phyloP scores from a whole-genome alignment of 2,888 invertebrate genomes.

The Antheraea assamensis region DNA sequence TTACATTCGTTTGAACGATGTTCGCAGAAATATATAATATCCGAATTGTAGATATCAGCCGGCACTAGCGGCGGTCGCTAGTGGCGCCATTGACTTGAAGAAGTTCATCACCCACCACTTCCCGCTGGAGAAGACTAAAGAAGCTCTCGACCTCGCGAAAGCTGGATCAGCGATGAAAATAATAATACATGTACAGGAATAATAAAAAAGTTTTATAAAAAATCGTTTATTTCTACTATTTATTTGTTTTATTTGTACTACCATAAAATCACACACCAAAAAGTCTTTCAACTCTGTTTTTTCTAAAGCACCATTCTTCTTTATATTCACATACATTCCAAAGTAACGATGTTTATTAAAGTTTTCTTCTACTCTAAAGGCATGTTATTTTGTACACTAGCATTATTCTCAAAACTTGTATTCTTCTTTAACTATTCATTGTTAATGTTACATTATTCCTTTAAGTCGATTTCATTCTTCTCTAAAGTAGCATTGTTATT shows the following conservation, averaged over 20 bases:
- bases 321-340: no score
- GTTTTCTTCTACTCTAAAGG: no score
- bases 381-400: not conserved
- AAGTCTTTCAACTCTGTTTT: not conserved
- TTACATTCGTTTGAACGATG: no score
- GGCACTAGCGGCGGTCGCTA: conserved; percentile 88
- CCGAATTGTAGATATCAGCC: conserved; percentile 84
- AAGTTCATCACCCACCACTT: conserved; percentile 92
- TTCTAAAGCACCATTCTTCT: no score
- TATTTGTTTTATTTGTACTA: not conserved
- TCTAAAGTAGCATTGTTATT: no score
- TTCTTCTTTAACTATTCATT: not conserved
- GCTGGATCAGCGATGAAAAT: conserved; percentile 91
- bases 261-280: not conserved
- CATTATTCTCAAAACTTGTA: not conserved
- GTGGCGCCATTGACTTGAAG: conserved; percentile 88
- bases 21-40: no score
- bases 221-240: not conserved
- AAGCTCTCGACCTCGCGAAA: conserved; percentile 91
- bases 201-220: conserved; percentile 16
- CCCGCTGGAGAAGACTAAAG: conserved; percentile 85
- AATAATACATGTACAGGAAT: conserved; percentile 86
- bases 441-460: not conserved
- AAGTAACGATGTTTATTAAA: no score
- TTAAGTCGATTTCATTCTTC: not conserved